These are phyloP conservation scores for Parazoanthus swiftii DNA, from an alignment of 92 coral and sea anemone genomes.

Conservation along the genomic window DNA sequence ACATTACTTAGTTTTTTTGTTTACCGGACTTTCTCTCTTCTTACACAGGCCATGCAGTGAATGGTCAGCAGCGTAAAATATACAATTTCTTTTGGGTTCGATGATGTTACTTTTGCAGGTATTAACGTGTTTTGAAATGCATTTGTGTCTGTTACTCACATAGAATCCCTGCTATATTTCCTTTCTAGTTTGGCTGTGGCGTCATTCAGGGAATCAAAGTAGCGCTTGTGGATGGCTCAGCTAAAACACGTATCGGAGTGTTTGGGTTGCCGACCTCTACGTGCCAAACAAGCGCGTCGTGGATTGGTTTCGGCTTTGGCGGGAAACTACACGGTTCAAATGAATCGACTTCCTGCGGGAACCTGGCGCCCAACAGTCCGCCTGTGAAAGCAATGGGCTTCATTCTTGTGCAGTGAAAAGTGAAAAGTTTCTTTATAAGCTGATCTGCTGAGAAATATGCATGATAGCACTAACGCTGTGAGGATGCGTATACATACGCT, in stretches of 20 bases:
- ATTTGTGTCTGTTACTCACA: not conserved
- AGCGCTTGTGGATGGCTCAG: slow-evolving; percentile 11
- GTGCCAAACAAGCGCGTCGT: slow-evolving; percentile 9
- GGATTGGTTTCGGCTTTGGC: slow-evolving; percentile 44
- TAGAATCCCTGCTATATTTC: not conserved
- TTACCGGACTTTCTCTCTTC: too few relatives aligned
- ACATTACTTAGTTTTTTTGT: too few relatives aligned
- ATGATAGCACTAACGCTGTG: too few relatives aligned
- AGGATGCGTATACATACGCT: too few relatives aligned
- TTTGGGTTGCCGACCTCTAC: slow-evolving; percentile 16
- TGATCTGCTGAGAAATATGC: too few relatives aligned
- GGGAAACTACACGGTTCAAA: slow-evolving; percentile 32
- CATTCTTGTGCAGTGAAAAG: slow-evolving; percentile 19
- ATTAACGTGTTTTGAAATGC: too few relatives aligned
- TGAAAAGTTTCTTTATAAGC: too few relatives aligned
- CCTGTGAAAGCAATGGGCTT: slow-evolving; percentile 31
- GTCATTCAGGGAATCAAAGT: slow-evolving; percentile 31
- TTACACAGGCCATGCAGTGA: too few relatives aligned
- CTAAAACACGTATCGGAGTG: slow-evolving; percentile 28
- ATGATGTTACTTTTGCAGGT: too few relatives aligned
- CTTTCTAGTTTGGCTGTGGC: slow-evolving; percentile 10
- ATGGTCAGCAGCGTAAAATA: too few relatives aligned
- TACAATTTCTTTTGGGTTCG: too few relatives aligned
- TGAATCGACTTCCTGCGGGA: slow-evolving; percentile 20
- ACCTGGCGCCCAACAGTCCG: not conserved